Percentiles rank a stretch among this genome's conserved stretches.
Evolutionary conservation across 2,888 invertebrate genomes (phyloP).

Genomic region (Xanthostigma xanthostigma): DNA sequence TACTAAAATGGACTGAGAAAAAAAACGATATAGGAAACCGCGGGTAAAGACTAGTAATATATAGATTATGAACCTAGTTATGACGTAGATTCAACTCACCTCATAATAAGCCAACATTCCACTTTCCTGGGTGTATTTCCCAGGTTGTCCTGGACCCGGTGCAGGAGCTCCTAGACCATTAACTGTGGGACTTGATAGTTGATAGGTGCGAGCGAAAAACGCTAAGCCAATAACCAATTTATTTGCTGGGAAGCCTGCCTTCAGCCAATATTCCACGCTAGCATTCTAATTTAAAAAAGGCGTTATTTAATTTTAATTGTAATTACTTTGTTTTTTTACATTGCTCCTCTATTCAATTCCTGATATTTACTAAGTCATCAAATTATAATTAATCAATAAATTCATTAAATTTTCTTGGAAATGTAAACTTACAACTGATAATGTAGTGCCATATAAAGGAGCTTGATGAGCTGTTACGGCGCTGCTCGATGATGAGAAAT

Average conservation of each 20-base stretch:
- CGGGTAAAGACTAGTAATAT: too few species aligned
- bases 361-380: too few species aligned
- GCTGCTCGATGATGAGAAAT: conserved; percentile 20
- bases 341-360: too few species aligned
- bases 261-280: conserved; percentile 26
- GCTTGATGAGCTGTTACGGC: conserved; percentile 27
- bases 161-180: conserved; percentile 22
- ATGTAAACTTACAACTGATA: too few species aligned
- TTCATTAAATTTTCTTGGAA: too few species aligned
- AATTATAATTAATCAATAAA: too few species aligned
- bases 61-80: too few species aligned
- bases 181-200: conserved; percentile 19
- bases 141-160: conserved; percentile 14
- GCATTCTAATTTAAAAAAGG: conserved; percentile 16
- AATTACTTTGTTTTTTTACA: background rate
- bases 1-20: background rate
- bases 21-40: background rate
- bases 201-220: conserved; percentile 27
- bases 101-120: conserved; percentile 12
- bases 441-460: conserved; percentile 22
- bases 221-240: conserved; percentile 31
- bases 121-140: conserved; percentile 15
- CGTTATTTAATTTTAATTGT: background rate
- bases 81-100: background rate
- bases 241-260: conserved; percentile 21